Evolutionary conservation across 2,113 vertebrate species (phyloP), one percentile per base, ranked within the genome.

Genomic region (Peromyscus leucopus): DNA sequence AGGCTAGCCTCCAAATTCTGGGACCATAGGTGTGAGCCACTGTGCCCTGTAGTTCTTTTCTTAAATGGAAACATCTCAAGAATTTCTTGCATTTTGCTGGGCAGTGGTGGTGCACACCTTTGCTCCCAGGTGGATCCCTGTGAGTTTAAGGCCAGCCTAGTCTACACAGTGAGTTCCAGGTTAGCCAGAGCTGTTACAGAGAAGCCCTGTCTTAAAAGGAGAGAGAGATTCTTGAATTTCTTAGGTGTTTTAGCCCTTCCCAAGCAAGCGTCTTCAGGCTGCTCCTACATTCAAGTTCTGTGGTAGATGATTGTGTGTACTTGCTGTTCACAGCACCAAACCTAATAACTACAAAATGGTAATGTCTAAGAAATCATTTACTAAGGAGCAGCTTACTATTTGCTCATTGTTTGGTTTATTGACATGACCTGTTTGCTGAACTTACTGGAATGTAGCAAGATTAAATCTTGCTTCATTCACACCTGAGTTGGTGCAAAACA

Each of bases 281-380:
- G 21, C 19, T 75, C 4, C n/a, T 12, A 3, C 71, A 63, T 91
- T 95, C 16, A 90, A 48, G 15, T 51, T 90, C 74, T 87, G 6
- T 55, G 12, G n/a, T 87, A 36, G 76, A 88, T 84, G 26, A 75
- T 89, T 90, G 19, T 93, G 79, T 65, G 46, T 13, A 26, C 83
- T 86, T 96, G 79, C 63, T 92, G 9, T 97, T 95, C 48, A 75
- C 21, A 86, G 36, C 91, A 10, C 71, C 78, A 94, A 39, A 94
- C 90, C 92, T 95, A 90, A 51, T 91, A 92, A 92, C 80, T 93
- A 90, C 55, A 86, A 91, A 97, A 89, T 97, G 57, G 92, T 90
- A 94, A 86, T 96, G 92, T 78, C 93, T 36, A 92, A 84, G 51
- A 93, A 97, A 97, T 97, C 90, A 97, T 98, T 97, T 95, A 98